Base-by-base conservation (phyloP, 2,113 vertebrate species). In the Monopterus albus region DNA sequence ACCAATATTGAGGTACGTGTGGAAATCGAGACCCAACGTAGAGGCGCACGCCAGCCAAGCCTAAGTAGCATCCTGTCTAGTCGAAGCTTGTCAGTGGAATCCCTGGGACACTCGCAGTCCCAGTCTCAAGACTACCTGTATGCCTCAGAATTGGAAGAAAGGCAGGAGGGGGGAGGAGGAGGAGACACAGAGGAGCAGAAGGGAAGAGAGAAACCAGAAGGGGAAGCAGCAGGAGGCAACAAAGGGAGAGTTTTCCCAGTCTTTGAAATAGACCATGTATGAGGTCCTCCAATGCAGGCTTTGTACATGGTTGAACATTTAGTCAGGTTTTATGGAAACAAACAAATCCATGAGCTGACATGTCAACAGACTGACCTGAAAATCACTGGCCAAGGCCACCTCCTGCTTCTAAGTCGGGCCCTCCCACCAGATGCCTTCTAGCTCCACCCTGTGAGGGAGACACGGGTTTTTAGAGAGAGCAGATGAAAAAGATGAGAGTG, bases 1-100 rank as follows among this genome's bases (percentile, higher is more conserved):
- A 91, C 87, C 51, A 94, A 94, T 65, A 92, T 94, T 18, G 93
- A 96, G 75, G 95, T 96, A 53, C 93, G 87, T 56, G 95, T 95
- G 81, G 94, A 93, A 6, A 93, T 95, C 0, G 95, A 95, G 79
- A 90, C 84, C 0, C 92, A 93, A 45, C 95, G 91, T 0, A 84
- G 75, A 40, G 88, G 91, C 3, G 89, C 69, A 25, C 87, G 82
- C 25, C 92, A 93, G 78, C 91, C 90, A 74, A 95, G 94, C 84
- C 92, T 94, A 43, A 93, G 93, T 89, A 95, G 95, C 17, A 84
- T 83, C 40, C 87, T 91, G 38, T 95, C 94, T 0, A 93, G 92
- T 71, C 92, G 88, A 29, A 95, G 94, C 79, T 87, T 94, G 72
- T 95, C 95, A 0, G 84, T 75, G 2, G 94, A 95, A 86, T 95